These are phyloP conservation scores for Peromyscus californicus DNA, from an alignment of 2,113 vertebrate genomes.

Conservation along the genomic window DNA sequence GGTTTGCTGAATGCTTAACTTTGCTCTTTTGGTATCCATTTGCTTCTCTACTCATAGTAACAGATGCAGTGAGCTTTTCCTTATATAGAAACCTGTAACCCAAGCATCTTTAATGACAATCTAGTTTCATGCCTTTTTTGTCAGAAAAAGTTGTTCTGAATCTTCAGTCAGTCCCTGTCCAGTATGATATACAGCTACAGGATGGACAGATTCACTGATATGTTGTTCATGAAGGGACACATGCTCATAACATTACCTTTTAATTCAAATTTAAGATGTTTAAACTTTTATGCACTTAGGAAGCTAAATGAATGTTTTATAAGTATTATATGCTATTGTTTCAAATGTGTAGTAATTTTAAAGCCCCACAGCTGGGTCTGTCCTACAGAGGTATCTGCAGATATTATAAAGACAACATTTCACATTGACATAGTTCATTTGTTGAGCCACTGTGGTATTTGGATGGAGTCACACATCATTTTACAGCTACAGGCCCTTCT, in stretches of 20 bases:
- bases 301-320: slow-evolving; percentile 44
- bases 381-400: slow-evolving; percentile 54
- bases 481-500: slow-evolving; percentile 51
- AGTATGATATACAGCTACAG: slow-evolving; percentile 64
- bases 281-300: slow-evolving; percentile 52
- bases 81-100: slow-evolving; percentile 54
- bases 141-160: slow-evolving; percentile 45
- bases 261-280: slow-evolving; percentile 56
- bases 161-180: slow-evolving; percentile 44
- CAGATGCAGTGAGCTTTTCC: slow-evolving; percentile 42
- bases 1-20: slow-evolving; percentile 57
- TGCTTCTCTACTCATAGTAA: slow-evolving; percentile 33
- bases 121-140: slow-evolving; percentile 58
- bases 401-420: slow-evolving; percentile 57
- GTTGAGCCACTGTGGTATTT: slow-evolving; percentile 52
- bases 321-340: slow-evolving; percentile 47
- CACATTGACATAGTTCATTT: slow-evolving; percentile 54
- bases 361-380: slow-evolving; percentile 55
- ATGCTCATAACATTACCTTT: slow-evolving; percentile 52
- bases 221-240: slow-evolving; percentile 48
- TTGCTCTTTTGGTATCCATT: slow-evolving; percentile 67
- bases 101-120: slow-evolving; percentile 55
- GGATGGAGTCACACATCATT: slow-evolving; percentile 54
- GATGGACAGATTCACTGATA: slow-evolving; percentile 43
- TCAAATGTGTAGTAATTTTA: slow-evolving; percentile 69